Percentiles rank a stretch among this genome's conserved stretches.
These are phyloP conservation scores for Drosophila silvestris DNA, from an alignment of 2,888 invertebrate genomes.

Conservation along the genomic window DNA sequence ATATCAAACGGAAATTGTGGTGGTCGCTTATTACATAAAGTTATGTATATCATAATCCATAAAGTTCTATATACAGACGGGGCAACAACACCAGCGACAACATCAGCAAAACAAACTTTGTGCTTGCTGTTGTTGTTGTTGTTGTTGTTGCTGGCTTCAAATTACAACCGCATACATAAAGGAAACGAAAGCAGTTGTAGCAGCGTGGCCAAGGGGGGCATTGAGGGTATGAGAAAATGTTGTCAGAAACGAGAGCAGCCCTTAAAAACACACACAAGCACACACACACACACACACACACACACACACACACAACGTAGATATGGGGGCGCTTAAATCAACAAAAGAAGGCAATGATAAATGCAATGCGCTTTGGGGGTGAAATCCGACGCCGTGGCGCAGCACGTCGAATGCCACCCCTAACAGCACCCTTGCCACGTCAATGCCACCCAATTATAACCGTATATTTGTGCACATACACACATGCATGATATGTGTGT, in stretches of 20 bases:
- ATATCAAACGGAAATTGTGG: slow-evolving; percentile 26
- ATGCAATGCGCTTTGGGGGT: slow-evolving; percentile 66
- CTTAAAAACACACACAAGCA: slow-evolving; percentile 54
- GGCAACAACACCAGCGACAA: not conserved
- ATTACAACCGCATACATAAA: slow-evolving; percentile 74
- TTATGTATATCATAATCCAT: slow-evolving; percentile 79
- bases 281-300: slow-evolving; percentile 11
- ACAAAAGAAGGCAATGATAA: slow-evolving; percentile 66
- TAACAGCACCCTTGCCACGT: slow-evolving; percentile 59
- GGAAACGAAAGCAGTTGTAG: slow-evolving; percentile 37
- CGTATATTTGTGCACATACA: slow-evolving; percentile 44
- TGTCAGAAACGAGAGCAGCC: slow-evolving; percentile 64
- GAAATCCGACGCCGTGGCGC: slow-evolving; percentile 52
- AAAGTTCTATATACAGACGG: slow-evolving; percentile 38
- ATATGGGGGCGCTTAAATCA: slow-evolving; percentile 66
- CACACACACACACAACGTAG: slow-evolving; percentile 19
- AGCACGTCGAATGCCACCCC: slow-evolving; percentile 53
- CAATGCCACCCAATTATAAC: slow-evolving; percentile 79
- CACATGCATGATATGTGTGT: not conserved
- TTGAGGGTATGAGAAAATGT: slow-evolving; percentile 20
- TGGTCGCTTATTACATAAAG: slow-evolving; percentile 64
- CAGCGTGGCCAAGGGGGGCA: slow-evolving; percentile 18
- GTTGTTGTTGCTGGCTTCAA: slow-evolving; percentile 51
- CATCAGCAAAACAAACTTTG: not conserved
- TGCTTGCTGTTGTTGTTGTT: slow-evolving; percentile 15